These are phyloP conservation scores for Tribolium madens DNA, from an alignment of 1,140 invertebrate species.

Conservation along the genomic window DNA sequence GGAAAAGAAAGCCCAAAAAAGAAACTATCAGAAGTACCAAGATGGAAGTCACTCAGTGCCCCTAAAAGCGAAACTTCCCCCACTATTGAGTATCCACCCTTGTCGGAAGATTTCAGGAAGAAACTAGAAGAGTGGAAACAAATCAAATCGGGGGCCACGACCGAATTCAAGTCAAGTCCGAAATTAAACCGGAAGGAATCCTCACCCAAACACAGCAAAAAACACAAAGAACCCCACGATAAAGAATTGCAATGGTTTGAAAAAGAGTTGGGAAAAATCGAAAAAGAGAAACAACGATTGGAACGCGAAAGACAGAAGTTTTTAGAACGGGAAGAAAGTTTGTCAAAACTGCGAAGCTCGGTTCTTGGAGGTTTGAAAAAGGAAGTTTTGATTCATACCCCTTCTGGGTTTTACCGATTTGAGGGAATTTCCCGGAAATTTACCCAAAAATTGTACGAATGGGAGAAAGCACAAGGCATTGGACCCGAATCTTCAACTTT, in stretches of 20 bases:
- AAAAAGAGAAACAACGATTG: conserved; percentile 73
- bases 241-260: conserved; percentile 72
- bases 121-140: conserved; percentile 78
- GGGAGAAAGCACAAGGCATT: conserved; percentile 88
- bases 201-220: conserved; percentile 54
- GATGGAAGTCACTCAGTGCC: conserved; percentile 71
- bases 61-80: conserved; percentile 66
- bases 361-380: conserved; percentile 71
- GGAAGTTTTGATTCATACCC: conserved; percentile 84
- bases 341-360: conserved; percentile 73
- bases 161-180: conserved; percentile 63
- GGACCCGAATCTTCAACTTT: conserved; percentile 85
- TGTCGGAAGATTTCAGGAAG: conserved; percentile 78
- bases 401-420: conserved; percentile 84
- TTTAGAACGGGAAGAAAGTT: conserved; percentile 72
- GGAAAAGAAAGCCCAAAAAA: conserved; percentile 75
- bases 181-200: conserved; percentile 58
- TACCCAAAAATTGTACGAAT: conserved; percentile 89
- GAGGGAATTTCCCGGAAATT: conserved; percentile 90
- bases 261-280: conserved; percentile 73
- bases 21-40: conserved; percentile 79
- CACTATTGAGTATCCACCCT: conserved; percentile 70
- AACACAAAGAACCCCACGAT: conserved; percentile 53
- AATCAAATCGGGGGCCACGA: conserved; percentile 71
- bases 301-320: conserved; percentile 73